Evolutionary conservation across 2,888 invertebrate species (phyloP).

Genomic region (Nematopogon swammerdamellus): DNA sequence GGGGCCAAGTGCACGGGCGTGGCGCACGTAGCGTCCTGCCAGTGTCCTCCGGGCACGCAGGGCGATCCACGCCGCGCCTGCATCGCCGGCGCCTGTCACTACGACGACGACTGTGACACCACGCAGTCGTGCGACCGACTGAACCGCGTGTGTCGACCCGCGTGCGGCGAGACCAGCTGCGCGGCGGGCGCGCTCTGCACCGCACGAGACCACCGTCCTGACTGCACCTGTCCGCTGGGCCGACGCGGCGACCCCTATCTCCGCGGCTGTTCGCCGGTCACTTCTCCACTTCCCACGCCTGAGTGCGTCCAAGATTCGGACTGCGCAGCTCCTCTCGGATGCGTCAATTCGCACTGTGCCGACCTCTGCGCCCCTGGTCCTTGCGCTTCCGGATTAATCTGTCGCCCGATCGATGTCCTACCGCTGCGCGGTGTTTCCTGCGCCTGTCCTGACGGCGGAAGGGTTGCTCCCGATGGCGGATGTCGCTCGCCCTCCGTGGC

Average conservation of each 20-base stretch:
- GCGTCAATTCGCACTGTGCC: constrained; percentile 71
- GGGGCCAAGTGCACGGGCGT: constrained; percentile 73
- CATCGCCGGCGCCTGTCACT: constrained; percentile 79
- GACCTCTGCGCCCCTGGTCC: constrained; percentile 75
- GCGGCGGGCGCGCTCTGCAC: constrained; percentile 74
- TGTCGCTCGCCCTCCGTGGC: constrained; percentile 62
- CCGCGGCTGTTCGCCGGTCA: constrained; percentile 33
- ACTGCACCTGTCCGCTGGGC: constrained; percentile 73
- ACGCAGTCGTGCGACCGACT: constrained; percentile 81
- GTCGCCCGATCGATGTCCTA: constrained; percentile 72
- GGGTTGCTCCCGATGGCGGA: constrained; percentile 68
- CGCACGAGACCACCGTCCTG: constrained; percentile 71
- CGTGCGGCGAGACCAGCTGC: constrained; percentile 79
- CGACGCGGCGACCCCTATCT: constrained; percentile 76
- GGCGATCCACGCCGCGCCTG: constrained; percentile 81
- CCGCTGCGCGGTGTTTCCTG: constrained; percentile 85
- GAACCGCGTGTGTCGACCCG: constrained; percentile 78
- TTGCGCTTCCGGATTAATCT: constrained; percentile 75
- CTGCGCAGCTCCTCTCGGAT: constrained; percentile 71
- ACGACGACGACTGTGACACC: constrained; percentile 85
- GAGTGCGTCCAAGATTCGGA: constrained; percentile 76
- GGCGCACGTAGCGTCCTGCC: constrained; percentile 76
- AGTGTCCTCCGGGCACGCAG: constrained; percentile 81
- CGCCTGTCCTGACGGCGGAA: constrained; percentile 78
- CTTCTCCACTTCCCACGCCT: constrained; percentile 19